Evolutionary conservation across 2,888 invertebrate species (phyloP), one percentile per base, ranked within the genome.

Genomic region (Xylocampa areola): DNA sequence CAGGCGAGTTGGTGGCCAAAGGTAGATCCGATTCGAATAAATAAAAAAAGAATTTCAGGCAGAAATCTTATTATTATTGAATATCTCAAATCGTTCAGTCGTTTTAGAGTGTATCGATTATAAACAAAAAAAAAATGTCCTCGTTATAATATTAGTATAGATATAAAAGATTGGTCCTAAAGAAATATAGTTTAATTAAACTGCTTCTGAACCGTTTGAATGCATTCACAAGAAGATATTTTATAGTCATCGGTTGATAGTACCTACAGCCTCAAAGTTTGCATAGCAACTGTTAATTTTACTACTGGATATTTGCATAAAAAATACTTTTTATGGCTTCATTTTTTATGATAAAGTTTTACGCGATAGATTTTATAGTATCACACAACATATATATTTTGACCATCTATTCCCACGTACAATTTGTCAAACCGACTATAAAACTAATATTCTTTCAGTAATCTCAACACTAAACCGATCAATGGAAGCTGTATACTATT

Each of bases 401-500:
- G 47, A 44, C 1, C 16, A 21, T 44, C 17, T 8, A 21, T 57
- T 67, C 48, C 25, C 51, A 51, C 44, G 16, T 45, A 30, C 40
- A 41, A 57, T 68, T 51, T 45, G 50, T 57, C 44, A 17, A 39
- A 27, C 41, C 11, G 13, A 8, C 29, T 21, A 52, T 68, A 57
- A 62, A 62, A n/a, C n/a, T 68, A 43, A 32, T 23, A 6, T 21
- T n/a, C n/a, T n/a, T 16, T 65, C 11, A 40, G 48, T 52, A 68
- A 63, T 63, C 44, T 33, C 48, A 50, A 51, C 11, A 48, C 19
- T 68, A 67, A 63, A 68, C 68, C 63, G 51, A 49, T 68, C 64
- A 57, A 49, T 58, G 40, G 48, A 19, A 49, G 25, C 14, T 37
- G 7, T 68, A 63, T 57, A 67, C 7, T 63, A 45, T 52, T 68